These are phyloP conservation scores for Serinus canaria DNA, from an alignment of 2,113 vertebrate genomes.

Conservation along the genomic window DNA sequence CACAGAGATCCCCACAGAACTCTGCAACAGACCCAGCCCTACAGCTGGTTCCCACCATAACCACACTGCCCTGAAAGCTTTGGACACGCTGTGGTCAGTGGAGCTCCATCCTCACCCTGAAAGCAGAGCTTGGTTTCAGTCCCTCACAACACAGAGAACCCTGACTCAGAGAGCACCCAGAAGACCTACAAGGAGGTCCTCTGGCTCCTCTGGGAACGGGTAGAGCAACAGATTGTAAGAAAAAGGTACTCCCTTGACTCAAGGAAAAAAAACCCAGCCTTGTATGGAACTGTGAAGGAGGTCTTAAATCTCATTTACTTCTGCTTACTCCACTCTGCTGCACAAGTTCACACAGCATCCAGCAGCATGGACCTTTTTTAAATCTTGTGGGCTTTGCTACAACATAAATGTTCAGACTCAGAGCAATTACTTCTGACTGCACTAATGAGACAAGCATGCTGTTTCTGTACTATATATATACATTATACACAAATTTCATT, in stretches of 20 bases:
- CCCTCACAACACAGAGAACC: accelerated
- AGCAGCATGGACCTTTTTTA: not conserved
- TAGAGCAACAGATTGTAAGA: not conserved
- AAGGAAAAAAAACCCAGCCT: not conserved
- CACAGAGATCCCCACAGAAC: not conserved
- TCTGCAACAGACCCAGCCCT: accelerated
- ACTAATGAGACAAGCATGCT: constrained; percentile 31
- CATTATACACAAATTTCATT: not conserved
- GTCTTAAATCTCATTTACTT: not conserved
- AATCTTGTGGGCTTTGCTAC: not conserved
- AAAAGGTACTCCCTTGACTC: not conserved
- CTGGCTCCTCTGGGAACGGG: not conserved
- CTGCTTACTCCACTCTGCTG: not conserved
- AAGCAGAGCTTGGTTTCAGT: not conserved
- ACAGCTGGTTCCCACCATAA: accelerated
- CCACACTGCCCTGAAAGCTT: accelerated
- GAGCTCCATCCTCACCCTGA: not conserved
- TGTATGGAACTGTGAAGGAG: not conserved
- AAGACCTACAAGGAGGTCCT: not conserved
- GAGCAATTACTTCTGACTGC: constrained; percentile 20
- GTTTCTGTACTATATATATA: not conserved
- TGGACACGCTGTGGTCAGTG: accelerated
- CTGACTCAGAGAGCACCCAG: not conserved
- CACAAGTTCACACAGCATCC: not conserved
- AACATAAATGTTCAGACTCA: not conserved